These are phyloP conservation scores for Telmatherina bonti DNA, from an alignment of 2,797 vertebrate species.

Conservation along the genomic window DNA sequence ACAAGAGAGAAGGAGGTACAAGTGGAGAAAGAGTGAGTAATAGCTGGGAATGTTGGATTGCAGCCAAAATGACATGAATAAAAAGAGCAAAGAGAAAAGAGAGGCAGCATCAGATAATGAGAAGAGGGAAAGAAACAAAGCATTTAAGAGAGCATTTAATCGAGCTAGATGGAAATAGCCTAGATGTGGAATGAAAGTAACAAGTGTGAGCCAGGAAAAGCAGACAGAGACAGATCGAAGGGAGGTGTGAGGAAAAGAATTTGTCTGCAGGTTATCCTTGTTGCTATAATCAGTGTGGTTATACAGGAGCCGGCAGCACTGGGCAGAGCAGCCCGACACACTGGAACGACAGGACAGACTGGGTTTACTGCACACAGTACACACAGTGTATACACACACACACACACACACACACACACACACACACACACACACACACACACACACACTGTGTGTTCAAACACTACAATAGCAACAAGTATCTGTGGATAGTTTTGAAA, in stretches of 20 bases:
- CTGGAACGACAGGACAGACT: slow-evolving; percentile 58
- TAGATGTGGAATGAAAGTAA: slow-evolving; percentile 22
- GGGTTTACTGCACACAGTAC: slow-evolving; percentile 27
- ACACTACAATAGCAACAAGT: neutral
- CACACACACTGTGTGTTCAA: neutral
- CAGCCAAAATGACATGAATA: slow-evolving; percentile 60
- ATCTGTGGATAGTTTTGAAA: neutral
- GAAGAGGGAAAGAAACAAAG: slow-evolving; percentile 61
- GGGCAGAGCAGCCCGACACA: slow-evolving; percentile 31
- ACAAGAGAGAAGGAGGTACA: slow-evolving; percentile 25
- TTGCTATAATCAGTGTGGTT: slow-evolving; percentile 61
- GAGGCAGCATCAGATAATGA: slow-evolving; percentile 44
- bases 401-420: too few species aligned
- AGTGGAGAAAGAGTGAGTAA: slow-evolving; percentile 26
- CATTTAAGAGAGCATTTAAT: slow-evolving; percentile 59
- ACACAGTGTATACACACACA: too few species aligned
- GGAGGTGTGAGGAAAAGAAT: slow-evolving; percentile 31
- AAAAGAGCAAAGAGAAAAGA: slow-evolving; percentile 38
- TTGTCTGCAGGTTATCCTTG: slow-evolving; percentile 59
- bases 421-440: too few species aligned
- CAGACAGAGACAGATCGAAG: slow-evolving; percentile 35
- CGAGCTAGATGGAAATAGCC: slow-evolving; percentile 49
- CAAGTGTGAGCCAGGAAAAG: slow-evolving; percentile 16
- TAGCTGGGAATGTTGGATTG: slow-evolving; percentile 46
- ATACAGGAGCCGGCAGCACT: slow-evolving; percentile 60